A percentile compares a stretch with the other conserved stretches of the same genome.
Evolutionary conservation across 2,113 vertebrate genomes (phyloP).

Genomic region (Aptenodytes patagonicus): DNA sequence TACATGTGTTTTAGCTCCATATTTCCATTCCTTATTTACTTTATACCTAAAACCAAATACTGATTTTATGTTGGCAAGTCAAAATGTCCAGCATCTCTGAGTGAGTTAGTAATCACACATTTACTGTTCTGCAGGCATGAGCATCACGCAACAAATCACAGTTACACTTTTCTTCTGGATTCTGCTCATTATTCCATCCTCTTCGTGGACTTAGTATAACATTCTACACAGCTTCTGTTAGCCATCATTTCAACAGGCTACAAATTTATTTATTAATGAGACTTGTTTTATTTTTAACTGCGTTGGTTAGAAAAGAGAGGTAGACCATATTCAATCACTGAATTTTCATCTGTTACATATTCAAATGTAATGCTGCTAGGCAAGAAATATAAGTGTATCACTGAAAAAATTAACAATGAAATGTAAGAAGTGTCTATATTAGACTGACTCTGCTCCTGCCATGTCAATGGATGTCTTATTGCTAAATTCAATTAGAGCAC

Average conservation of each 20-base stretch:
- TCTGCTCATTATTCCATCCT: background rate
- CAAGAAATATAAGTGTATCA: background rate
- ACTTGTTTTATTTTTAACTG: background rate
- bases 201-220: background rate
- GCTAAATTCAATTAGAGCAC: background rate
- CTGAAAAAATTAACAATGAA: background rate
- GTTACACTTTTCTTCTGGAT: background rate
- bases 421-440: background rate
- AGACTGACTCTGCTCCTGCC: background rate
- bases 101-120: background rate
- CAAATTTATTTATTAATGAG: background rate
- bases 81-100: background rate
- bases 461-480: background rate
- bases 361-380: background rate
- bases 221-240: background rate
- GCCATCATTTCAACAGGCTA: background rate
- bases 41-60: background rate
- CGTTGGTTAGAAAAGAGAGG: background rate
- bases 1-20: rapidly evolving
- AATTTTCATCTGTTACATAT: background rate
- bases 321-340: background rate
- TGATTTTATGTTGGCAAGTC: background rate
- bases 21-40: background rate
- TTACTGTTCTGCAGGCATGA: background rate
- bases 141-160: background rate